Percentiles rank a stretch among this genome's conserved stretches.
These are phyloP conservation scores for Herpetotheres cachinnans DNA, from an alignment of 2,113 vertebrate genomes.

Conservation along the genomic window DNA sequence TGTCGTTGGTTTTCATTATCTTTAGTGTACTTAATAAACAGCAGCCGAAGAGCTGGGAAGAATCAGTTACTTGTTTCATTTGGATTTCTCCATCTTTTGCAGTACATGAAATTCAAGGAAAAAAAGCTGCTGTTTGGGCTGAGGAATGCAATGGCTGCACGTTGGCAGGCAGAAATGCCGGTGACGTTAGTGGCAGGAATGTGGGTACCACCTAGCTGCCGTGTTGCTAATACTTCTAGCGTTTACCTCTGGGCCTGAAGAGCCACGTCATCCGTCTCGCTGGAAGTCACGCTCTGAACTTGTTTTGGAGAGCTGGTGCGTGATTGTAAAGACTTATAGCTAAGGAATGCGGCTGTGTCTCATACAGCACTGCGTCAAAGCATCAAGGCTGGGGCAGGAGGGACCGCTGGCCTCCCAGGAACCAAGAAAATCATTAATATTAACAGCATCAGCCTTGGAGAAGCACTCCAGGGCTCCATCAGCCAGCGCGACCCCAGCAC, in stretches of 20 bases:
- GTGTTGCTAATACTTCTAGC: neutral
- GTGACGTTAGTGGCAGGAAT: conserved; percentile 22
- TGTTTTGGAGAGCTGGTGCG: neutral
- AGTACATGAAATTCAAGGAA: neutral
- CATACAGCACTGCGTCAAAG: neutral
- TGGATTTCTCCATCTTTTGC: neutral
- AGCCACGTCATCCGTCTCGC: neutral
- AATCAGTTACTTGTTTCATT: neutral
- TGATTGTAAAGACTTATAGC: neutral
- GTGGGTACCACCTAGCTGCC: neutral
- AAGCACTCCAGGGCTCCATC: neutral
- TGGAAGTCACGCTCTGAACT: neutral
- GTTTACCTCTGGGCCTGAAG: neutral
- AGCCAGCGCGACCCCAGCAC: accelerated
- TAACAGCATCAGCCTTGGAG: neutral
- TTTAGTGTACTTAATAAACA: conserved; percentile 28
- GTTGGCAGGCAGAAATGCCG: neutral
- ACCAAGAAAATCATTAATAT: neutral
- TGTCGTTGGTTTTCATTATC: conserved; percentile 6
- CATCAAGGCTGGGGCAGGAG: neutral
- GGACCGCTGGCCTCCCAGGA: neutral
- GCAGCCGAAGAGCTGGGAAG: neutral
- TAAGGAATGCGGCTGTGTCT: neutral
- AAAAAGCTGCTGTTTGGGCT: neutral
- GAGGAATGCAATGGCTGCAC: neutral